Conservation (phyloP, 2,888 invertebrate species). For the Ophion costatus region DNA sequence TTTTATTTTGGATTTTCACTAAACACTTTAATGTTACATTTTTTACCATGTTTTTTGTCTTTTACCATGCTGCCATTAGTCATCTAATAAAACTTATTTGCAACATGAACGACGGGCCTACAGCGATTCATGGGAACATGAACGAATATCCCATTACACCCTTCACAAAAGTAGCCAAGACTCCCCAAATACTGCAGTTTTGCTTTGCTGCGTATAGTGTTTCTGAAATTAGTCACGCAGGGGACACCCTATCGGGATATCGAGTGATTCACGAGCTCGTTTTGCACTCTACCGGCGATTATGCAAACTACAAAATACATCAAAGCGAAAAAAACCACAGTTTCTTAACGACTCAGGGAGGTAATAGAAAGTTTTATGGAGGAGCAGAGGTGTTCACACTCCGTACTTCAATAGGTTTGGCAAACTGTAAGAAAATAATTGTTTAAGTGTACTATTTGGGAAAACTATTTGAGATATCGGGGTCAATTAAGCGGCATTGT, state of each 20-base stretch:
- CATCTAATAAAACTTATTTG: too few relatives aligned
- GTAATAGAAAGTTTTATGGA: too few relatives aligned
- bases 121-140: slow-evolving; percentile 14
- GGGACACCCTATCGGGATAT: slow-evolving; percentile 3
- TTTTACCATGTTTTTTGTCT: neutral
- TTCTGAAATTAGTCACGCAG: slow-evolving; percentile 57
- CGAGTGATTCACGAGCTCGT: slow-evolving; percentile 47
- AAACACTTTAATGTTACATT: neutral
- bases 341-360: neutral
- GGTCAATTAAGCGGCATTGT: too few relatives aligned
- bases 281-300: slow-evolving; percentile 22
- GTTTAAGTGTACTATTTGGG: too few relatives aligned
- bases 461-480: too few relatives aligned
- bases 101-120: neutral
- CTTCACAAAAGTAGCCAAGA: slow-evolving; percentile 23
- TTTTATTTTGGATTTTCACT: too few relatives aligned
- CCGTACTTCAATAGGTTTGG: too few relatives aligned
- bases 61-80: neutral
- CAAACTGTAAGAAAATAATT: too few relatives aligned
- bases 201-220: slow-evolving; percentile 34
- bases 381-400: too few relatives aligned
- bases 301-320: neutral
- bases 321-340: slow-evolving; percentile 3
- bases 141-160: slow-evolving; percentile 36
- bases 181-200: slow-evolving; percentile 43